Evolutionary conservation across 2,113 vertebrate species (phyloP).

Genomic region (Gymnogyps californianus): DNA sequence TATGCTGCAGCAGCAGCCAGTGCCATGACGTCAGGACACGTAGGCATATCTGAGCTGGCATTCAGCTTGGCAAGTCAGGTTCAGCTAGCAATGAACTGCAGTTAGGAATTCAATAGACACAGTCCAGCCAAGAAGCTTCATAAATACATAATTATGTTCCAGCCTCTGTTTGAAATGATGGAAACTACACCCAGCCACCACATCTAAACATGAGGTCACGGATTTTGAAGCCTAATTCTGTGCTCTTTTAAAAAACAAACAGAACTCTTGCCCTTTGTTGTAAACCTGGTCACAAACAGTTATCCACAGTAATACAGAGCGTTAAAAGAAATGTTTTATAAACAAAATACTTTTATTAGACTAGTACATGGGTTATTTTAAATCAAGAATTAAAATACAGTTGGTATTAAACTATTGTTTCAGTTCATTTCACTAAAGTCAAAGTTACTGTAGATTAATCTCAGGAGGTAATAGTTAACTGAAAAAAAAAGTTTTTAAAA

Average conservation of each 20-base stretch:
- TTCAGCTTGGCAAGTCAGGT: not conserved
- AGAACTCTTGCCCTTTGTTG: not conserved
- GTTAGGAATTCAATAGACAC: not conserved
- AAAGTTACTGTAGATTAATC: not conserved
- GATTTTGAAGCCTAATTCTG: not conserved
- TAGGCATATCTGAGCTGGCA: not conserved
- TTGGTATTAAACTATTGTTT: not conserved
- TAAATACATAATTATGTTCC: not conserved
- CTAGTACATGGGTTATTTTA: not conserved
- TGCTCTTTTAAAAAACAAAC: not conserved
- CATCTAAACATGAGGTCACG: not conserved
- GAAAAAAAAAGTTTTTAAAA: not conserved
- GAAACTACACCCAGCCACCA: not conserved
- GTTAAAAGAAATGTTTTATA: not conserved
- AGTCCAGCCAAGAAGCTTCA: not conserved
- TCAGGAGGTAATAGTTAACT: not conserved
- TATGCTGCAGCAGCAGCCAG: not conserved
- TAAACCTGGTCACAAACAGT: not conserved
- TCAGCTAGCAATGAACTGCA: not conserved
- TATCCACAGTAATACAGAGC: not conserved
- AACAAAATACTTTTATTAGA: slow-evolving; percentile 48
- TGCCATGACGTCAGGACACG: rapidly evolving
- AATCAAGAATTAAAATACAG: not conserved
- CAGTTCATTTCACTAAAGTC: not conserved
- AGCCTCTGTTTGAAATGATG: not conserved